Evolutionary conservation across 1,140 invertebrate species (phyloP).

Genomic region (Papilio glaucus): DNA sequence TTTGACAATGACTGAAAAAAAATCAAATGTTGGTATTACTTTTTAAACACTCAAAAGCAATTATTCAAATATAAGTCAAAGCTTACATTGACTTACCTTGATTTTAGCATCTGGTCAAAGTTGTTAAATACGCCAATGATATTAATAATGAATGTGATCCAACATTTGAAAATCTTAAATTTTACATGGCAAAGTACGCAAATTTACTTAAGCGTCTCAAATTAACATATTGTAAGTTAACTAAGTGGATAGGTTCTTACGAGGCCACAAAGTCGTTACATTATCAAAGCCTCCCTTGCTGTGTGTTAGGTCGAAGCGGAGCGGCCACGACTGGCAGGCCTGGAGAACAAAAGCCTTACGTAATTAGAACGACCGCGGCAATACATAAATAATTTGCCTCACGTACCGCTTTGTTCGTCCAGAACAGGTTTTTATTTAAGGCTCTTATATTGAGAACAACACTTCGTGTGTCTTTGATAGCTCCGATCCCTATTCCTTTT

Average conservation of each 20-base stretch:
- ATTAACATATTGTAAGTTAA: constrained; percentile 48
- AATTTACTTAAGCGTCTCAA: constrained; percentile 16
- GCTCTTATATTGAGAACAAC: constrained; percentile 78
- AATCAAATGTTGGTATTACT: too few relatives aligned
- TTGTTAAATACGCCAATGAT: too few relatives aligned
- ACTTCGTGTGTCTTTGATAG: constrained; percentile 72
- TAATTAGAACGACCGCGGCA: constrained; percentile 80
- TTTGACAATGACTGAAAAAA: too few relatives aligned
- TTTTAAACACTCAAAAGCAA: too few relatives aligned
- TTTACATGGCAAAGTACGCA: not conserved
- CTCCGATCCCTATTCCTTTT: constrained; percentile 65
- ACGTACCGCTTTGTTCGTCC: constrained; percentile 76
- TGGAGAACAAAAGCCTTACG: constrained; percentile 77
- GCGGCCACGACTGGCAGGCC: constrained; percentile 50
- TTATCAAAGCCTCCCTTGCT: constrained; percentile 53
- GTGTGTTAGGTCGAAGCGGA: constrained; percentile 51
- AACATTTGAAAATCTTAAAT: not conserved
- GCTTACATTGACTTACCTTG: not conserved
- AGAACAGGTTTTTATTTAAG: constrained; percentile 80
- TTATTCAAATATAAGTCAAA: too few relatives aligned
- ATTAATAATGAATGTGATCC: not conserved
- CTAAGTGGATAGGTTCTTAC: constrained; percentile 62
- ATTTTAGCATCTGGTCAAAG: too few relatives aligned
- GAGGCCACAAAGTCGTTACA: constrained; percentile 59
- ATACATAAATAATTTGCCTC: constrained; percentile 83